phyloP scores from a whole-genome alignment of 2,797 vertebrate genomes.

The Phyllotis vaccarum region DNA sequence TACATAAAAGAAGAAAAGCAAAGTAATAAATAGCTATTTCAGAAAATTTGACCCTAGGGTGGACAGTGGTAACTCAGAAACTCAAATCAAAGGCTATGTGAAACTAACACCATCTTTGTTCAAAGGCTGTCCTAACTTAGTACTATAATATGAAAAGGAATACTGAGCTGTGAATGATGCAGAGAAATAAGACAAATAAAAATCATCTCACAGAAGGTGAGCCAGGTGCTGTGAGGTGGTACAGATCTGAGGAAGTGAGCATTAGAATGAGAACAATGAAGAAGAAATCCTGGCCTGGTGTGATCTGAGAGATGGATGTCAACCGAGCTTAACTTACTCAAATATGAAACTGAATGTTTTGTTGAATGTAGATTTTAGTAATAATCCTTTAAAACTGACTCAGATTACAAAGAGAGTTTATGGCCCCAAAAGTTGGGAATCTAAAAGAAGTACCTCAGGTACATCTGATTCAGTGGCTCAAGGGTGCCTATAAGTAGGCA shows the following conservation, averaged over 20 bases:
- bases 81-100: constrained; percentile 15
- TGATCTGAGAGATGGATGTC: constrained; percentile 55
- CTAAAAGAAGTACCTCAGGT: not conserved
- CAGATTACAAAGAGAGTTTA: not conserved
- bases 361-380: not conserved
- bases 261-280: constrained; percentile 50
- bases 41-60: constrained; percentile 28
- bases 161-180: constrained; percentile 33
- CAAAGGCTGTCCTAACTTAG: not conserved
- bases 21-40: constrained; percentile 37
- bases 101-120: not conserved
- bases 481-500: not conserved
- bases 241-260: not conserved
- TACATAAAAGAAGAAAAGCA: constrained; percentile 46
- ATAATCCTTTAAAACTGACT: not conserved
- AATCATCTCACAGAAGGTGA: constrained; percentile 42
- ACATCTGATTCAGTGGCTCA: not conserved
- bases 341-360: not conserved
- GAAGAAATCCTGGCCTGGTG: not conserved
- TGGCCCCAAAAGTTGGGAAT: not conserved
- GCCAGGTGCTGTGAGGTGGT: not conserved
- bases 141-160: constrained; percentile 59
- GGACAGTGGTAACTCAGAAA: constrained; percentile 34
- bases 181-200: constrained; percentile 57
- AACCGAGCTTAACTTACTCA: not conserved